Evolutionary conservation across 2,888 invertebrate genomes (phyloP).

Genomic region (Phania funesta): DNA sequence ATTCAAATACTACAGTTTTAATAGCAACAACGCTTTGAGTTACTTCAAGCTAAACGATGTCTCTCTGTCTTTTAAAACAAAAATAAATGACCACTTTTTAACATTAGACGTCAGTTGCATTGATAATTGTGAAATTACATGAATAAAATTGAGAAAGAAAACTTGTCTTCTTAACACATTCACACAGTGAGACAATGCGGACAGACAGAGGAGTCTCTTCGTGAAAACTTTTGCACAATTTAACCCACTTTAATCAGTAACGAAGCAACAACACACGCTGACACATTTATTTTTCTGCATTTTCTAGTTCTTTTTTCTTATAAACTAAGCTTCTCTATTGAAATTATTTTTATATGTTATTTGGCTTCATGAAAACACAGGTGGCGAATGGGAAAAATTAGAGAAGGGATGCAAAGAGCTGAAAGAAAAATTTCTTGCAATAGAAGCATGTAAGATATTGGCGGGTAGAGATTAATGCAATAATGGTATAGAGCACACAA

Average conservation of each 20-base stretch:
- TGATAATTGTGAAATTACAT: slow-evolving; percentile 4
- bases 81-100: slow-evolving; percentile 33
- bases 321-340: not conserved
- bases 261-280: not conserved
- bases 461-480: not conserved
- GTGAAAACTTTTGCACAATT: slow-evolving; percentile 5
- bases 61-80: not conserved
- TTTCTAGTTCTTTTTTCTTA: not conserved
- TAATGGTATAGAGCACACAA: not conserved
- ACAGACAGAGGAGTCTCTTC: not conserved
- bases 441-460: not conserved
- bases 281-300: slow-evolving; percentile 29
- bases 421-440: not conserved
- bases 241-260: slow-evolving; percentile 27
- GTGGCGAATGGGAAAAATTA: not conserved
- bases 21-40: slow-evolving; percentile 8
- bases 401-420: not conserved
- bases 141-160: not conserved
- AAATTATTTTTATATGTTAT: not conserved
- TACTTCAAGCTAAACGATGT: slow-evolving; percentile 10
- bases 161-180: not conserved
- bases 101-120: slow-evolving; percentile 12
- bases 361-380: not conserved
- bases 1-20: not conserved
- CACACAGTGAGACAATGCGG: not conserved